Percentiles rank a stretch among this genome's conserved stretches.
phyloP scores from a whole-genome alignment of 37 sponge, comb jelly and placozoan genomes.

The Bolinopsis microptera region DNA sequence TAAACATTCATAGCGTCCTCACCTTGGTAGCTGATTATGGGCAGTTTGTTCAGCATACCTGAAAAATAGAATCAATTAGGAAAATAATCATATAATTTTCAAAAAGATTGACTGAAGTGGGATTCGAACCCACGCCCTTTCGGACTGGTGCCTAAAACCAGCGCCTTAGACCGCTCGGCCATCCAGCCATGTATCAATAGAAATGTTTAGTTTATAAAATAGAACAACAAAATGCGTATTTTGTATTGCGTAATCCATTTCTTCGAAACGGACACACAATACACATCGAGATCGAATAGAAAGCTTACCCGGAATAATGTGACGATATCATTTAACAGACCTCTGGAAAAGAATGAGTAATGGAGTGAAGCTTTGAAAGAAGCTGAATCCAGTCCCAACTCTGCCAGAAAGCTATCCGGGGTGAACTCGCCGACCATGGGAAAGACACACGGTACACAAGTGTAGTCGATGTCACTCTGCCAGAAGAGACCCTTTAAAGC shows the following conservation, averaged over 20 bases:
- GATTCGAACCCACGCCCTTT: conserved; percentile 45
- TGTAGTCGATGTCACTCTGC: conserved; percentile 53
- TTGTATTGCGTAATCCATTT: too few relatives aligned
- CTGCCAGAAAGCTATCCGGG: background rate
- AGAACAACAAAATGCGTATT: too few relatives aligned
- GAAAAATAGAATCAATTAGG: background rate
- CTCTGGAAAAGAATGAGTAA: background rate
- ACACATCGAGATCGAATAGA: too few relatives aligned
- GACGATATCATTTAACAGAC: too few relatives aligned
- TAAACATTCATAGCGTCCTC: conserved; percentile 60
- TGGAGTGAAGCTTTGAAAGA: background rate
- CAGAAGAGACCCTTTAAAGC: conserved; percentile 61
- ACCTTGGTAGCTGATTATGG: conserved; percentile 48
- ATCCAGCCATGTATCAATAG: conserved; percentile 19
- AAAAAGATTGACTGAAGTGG: conserved; percentile 41
- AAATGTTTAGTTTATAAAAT: too few relatives aligned
- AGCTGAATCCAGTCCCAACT: background rate
- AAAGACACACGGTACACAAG: conserved; percentile 52
- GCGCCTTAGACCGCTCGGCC: too few relatives aligned
- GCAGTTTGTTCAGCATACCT: conserved; percentile 9
- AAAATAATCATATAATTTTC: background rate
- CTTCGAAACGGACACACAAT: too few relatives aligned
- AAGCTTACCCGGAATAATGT: too few relatives aligned
- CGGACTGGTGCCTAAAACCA: conserved; percentile 43
- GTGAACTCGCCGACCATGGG: background rate